Conservation (phyloP, 1,140 invertebrate genomes). For the Platyura marginata region DNA sequence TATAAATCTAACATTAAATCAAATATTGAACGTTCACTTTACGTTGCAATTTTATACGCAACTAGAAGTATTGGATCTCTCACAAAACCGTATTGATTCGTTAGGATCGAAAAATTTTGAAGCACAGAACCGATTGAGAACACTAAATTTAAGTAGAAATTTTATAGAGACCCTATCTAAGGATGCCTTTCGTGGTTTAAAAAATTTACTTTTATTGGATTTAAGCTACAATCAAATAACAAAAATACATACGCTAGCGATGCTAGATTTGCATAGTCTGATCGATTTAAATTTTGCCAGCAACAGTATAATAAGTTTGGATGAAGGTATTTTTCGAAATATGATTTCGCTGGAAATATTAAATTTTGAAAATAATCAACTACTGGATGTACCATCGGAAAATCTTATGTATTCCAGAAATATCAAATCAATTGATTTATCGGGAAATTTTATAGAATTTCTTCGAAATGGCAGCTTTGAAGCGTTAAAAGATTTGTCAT, state of each 20-base stretch:
- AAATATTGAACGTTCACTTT: slow-evolving; percentile 48
- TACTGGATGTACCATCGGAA: slow-evolving; percentile 49
- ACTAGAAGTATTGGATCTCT: slow-evolving; percentile 58
- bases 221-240: slow-evolving; percentile 61
- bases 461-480: slow-evolving; percentile 46
- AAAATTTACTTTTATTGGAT: slow-evolving; percentile 43
- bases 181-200: slow-evolving; percentile 55
- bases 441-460: slow-evolving; percentile 50
- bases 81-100: slow-evolving; percentile 56
- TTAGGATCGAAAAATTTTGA: slow-evolving; percentile 64
- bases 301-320: slow-evolving; percentile 53
- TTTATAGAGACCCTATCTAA: slow-evolving; percentile 45
- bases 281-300: slow-evolving; percentile 53
- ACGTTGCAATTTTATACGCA: slow-evolving; percentile 62
- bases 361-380: slow-evolving; percentile 52
- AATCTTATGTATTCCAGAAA: slow-evolving; percentile 43
- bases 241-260: slow-evolving; percentile 44
- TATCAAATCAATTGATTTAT: slow-evolving; percentile 46
- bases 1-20: slow-evolving; percentile 57
- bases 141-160: slow-evolving; percentile 61
- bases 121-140: slow-evolving; percentile 44
- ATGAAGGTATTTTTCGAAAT: slow-evolving; percentile 46
- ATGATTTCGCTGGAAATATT: slow-evolving; percentile 47
- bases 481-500: slow-evolving; percentile 39
- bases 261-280: slow-evolving; percentile 48